phyloP scores from a whole-genome alignment of 2,797 vertebrate genomes.

The Propithecus deckenii region DNA sequence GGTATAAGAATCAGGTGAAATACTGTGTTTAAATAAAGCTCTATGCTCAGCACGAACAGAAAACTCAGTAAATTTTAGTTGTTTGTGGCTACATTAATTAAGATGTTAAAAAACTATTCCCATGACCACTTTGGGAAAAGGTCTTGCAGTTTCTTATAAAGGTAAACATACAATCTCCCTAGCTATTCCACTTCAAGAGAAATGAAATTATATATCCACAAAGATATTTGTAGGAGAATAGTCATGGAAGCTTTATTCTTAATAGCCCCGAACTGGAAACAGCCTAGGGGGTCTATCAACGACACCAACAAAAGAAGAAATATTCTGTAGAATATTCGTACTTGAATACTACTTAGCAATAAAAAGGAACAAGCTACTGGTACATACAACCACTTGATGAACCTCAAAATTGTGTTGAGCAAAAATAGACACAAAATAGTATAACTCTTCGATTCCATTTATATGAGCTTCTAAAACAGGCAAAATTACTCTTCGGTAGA shows the following conservation, averaged over 20 bases:
- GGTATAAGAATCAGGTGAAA: neutral
- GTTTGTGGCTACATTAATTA: neutral
- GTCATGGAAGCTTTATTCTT: neutral
- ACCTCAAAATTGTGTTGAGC: neutral
- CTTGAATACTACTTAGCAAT: neutral
- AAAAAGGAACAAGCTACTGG: neutral
- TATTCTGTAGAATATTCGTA: neutral
- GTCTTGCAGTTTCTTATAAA: neutral
- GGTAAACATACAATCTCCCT: neutral
- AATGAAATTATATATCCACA: neutral
- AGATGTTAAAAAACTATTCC: neutral
- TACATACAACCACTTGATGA: neutral
- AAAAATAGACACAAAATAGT: neutral
- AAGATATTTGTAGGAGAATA: neutral
- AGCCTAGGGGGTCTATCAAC: neutral
- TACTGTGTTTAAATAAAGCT: neutral
- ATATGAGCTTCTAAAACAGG: neutral
- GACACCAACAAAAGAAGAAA: neutral
- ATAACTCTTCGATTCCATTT: neutral
- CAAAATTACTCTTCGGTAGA: neutral
- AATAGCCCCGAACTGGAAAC: neutral
- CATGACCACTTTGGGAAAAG: neutral
- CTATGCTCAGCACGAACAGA: neutral
- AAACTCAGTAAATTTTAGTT: neutral
- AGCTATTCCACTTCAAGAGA: constrained; percentile 10